Evolutionary conservation across 2,888 invertebrate genomes (phyloP).

Genomic region (Chouioia cunea): DNA sequence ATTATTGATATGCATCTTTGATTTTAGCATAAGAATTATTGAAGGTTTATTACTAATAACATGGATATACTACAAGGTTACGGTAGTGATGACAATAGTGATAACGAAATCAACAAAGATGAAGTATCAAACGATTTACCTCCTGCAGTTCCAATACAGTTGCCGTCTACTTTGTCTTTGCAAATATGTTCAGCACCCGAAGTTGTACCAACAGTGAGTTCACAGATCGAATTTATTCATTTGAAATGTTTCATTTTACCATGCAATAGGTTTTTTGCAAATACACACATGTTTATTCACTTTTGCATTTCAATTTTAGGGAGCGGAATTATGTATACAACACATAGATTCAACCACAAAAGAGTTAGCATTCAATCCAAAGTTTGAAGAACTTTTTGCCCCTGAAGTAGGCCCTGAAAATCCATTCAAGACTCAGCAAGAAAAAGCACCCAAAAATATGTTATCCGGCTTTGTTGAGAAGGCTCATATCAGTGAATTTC

Average conservation of each 20-base stretch:
- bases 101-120: constrained; percentile 64
- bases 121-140: not conserved
- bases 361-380: constrained; percentile 92
- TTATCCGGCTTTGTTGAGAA: constrained; percentile 94
- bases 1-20: too few relatives aligned
- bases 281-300: constrained; percentile 4
- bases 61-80: constrained; percentile 84
- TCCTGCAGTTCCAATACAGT: not conserved
- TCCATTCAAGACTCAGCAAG: constrained; percentile 92
- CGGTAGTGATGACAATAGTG: constrained; percentile 73
- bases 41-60: constrained; percentile 43
- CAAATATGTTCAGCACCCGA: constrained; percentile 86
- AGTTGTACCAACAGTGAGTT: constrained; percentile 82
- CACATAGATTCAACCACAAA: constrained; percentile 84
- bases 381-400: constrained; percentile 93
- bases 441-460: constrained; percentile 89
- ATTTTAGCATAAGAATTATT: too few relatives aligned
- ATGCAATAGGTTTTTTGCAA: constrained; percentile 22
- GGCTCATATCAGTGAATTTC: constrained; percentile 95
- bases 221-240: constrained; percentile 6
- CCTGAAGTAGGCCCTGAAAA: constrained; percentile 93
- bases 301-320: constrained; percentile 69
- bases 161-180: constrained; percentile 60
- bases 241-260: constrained; percentile 1
- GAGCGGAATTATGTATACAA: constrained; percentile 77